Evolutionary conservation across 2,888 invertebrate genomes (phyloP).

Genomic region (Cloeon dipterum): DNA sequence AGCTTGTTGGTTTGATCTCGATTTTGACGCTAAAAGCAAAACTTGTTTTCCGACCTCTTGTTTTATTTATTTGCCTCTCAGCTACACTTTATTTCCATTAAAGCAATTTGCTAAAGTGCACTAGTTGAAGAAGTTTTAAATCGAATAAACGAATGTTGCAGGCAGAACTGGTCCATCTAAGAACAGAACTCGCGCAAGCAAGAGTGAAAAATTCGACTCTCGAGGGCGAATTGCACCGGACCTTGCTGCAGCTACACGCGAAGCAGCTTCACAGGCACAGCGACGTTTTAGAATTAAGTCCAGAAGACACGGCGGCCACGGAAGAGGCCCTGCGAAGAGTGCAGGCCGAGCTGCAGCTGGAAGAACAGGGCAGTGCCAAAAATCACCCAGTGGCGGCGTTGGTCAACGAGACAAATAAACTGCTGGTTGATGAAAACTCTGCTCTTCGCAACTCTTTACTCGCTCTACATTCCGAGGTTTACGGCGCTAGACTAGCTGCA

Average conservation of each 20-base stretch:
- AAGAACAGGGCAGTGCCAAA: too few relatives aligned
- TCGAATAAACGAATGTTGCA: too few relatives aligned
- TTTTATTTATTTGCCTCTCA: too few relatives aligned
- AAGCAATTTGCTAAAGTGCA: too few relatives aligned
- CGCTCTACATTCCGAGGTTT: constrained; percentile 57
- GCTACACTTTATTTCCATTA: too few relatives aligned
- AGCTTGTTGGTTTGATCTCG: too few relatives aligned
- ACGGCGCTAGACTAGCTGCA: constrained; percentile 61
- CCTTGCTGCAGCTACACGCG: constrained; percentile 34
- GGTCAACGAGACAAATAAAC: constrained; percentile 30
- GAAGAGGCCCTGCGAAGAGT: constrained; percentile 7
- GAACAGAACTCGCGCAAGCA: constrained; percentile 47
- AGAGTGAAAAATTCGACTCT: constrained; percentile 31
- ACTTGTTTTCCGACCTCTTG: too few relatives aligned
- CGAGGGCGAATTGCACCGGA: constrained; percentile 35
- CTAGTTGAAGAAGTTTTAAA: too few relatives aligned
- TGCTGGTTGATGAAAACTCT: constrained; percentile 39
- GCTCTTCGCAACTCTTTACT: constrained; percentile 44
- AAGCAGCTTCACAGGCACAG: constrained; percentile 29
- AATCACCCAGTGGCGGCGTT: constrained; percentile 15
- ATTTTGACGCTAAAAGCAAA: too few relatives aligned
- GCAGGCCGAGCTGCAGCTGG: constrained; percentile 7
- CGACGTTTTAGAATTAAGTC: constrained; percentile 7
- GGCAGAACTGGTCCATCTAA: constrained; percentile 56
- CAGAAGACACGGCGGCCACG: constrained; percentile 6